Percentiles rank a stretch among this genome's conserved stretches.
phyloP scores from a whole-genome alignment of 30 jellyfish, hydroid and myxozoan genomes.

The Pseudorhiza aurosa region DNA sequence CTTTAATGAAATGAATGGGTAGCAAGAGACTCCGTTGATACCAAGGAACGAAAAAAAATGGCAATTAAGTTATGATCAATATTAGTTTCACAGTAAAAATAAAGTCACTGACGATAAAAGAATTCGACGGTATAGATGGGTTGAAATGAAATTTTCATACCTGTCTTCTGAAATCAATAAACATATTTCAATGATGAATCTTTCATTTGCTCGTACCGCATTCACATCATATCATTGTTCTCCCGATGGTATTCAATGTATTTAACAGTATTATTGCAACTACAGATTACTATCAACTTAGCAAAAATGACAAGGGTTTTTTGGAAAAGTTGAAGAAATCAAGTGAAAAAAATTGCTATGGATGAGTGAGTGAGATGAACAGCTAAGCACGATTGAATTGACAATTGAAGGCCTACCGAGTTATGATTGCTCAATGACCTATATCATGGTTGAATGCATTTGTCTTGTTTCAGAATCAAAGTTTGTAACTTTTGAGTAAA shows the following conservation, averaged over 20 bases:
- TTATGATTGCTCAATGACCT: slow-evolving; percentile 60
- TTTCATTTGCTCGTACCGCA: too few relatives aligned
- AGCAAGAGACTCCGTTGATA: too few relatives aligned
- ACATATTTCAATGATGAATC: slow-evolving; percentile 20
- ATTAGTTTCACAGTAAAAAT: too few relatives aligned
- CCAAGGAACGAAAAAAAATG: too few relatives aligned
- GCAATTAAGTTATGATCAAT: too few relatives aligned
- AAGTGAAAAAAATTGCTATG: slow-evolving; percentile 11
- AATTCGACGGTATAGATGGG: background rate
- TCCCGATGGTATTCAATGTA: too few relatives aligned
- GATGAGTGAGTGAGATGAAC: slow-evolving; percentile 19
- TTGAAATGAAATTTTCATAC: slow-evolving; percentile 2
- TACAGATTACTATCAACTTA: too few relatives aligned
- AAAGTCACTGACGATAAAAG: too few relatives aligned
- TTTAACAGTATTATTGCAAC: too few relatives aligned
- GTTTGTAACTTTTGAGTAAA: slow-evolving; percentile 16
- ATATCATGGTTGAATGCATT: slow-evolving; percentile 37
- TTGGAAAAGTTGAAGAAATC: background rate
- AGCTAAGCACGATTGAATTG: background rate
- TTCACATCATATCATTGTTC: too few relatives aligned
- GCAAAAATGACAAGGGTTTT: too few relatives aligned
- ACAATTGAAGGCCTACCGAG: background rate
- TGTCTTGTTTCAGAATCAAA: background rate
- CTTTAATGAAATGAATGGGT: too few relatives aligned
- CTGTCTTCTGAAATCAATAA: slow-evolving; percentile 40